Evolutionary conservation across 2,113 vertebrate genomes (phyloP), one percentile per base, ranked within the genome.

Genomic region (Cettia cetti): DNA sequence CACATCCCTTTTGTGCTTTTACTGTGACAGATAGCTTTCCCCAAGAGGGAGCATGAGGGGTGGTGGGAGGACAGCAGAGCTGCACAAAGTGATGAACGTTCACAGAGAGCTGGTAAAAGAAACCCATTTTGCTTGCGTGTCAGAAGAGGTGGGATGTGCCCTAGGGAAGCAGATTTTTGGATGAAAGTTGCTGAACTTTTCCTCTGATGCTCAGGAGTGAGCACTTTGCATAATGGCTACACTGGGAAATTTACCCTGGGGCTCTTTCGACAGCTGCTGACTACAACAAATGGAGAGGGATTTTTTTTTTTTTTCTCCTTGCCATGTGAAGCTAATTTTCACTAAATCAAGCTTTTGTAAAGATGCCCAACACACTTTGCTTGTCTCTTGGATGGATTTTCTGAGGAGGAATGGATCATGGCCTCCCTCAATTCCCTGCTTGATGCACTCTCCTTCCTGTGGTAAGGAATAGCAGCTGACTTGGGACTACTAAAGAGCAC

Each of bases 141-240:
- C 76, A 86, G 68, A 89, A 61, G 22, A 80, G 49, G 61, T 76
- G 63, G 33, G 80, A 85, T 8, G 7, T 66, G 65, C 68, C 47
- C 50, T 11, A 20, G 77, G 76, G 83, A 86, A 66, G 18, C 15
- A 63, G 35, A 30, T 83, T 89, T 90, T 89, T 13, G 2, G 54
- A n/a, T 61, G 11, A 81, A 84, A 81, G 81, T 59, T 89, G 83
- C 80, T 94, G 91, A 92, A 89, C 63, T 83, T 86, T 85, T 63
- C 21, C 37, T 78, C n/a, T 77, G 56, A 81, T 37, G 35, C 35
- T 83, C 52, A 35, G 66, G 76, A 78, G 26, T 2, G 14, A 92
- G 33, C 39, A 78, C 39, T 96, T 91, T 84, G 39, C 69, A 80
- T 78, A 47, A 79, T 53, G 66, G 57, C 44, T 83, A 15, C 45